phyloP scores from a whole-genome alignment of 1,140 invertebrate genomes.

The Tenebrio molitor region DNA sequence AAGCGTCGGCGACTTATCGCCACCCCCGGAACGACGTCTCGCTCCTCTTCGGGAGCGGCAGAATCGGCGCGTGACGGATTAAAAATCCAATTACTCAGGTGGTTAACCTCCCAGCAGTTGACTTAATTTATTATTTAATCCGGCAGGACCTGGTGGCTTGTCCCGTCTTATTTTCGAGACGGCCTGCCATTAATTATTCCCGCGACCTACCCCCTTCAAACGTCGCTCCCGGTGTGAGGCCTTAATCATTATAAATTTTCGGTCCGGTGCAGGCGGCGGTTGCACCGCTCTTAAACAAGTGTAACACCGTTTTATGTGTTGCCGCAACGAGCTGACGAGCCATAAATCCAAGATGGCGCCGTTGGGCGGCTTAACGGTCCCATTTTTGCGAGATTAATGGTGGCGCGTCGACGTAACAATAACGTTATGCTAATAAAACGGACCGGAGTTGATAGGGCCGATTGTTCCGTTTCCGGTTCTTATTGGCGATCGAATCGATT shows the following conservation, averaged over 20 bases:
- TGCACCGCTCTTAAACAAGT: slow-evolving; percentile 22
- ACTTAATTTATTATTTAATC: slow-evolving; percentile 22
- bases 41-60: no score
- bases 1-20: no score
- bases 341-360: slow-evolving; percentile 35
- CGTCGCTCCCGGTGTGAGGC: neutral
- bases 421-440: slow-evolving; percentile 24
- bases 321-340: slow-evolving; percentile 14
- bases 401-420: neutral
- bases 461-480: neutral
- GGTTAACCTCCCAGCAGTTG: neutral
- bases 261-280: neutral
- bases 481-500: neutral
- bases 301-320: slow-evolving; percentile 15
- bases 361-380: slow-evolving; percentile 13
- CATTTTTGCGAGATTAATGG: slow-evolving; percentile 1
- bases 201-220: neutral
- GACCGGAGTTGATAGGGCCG: neutral
- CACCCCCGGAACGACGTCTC: no score
- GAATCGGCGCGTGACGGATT: no score
- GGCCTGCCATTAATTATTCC: slow-evolving; percentile 20
- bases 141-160: slow-evolving; percentile 1
- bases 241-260: slow-evolving; percentile 25
- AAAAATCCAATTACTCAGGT: no score
- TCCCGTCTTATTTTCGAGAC: slow-evolving; percentile 4